Base-by-base conservation (phyloP, 2,797 vertebrate genomes). In the Rallus crepitans region DNA sequence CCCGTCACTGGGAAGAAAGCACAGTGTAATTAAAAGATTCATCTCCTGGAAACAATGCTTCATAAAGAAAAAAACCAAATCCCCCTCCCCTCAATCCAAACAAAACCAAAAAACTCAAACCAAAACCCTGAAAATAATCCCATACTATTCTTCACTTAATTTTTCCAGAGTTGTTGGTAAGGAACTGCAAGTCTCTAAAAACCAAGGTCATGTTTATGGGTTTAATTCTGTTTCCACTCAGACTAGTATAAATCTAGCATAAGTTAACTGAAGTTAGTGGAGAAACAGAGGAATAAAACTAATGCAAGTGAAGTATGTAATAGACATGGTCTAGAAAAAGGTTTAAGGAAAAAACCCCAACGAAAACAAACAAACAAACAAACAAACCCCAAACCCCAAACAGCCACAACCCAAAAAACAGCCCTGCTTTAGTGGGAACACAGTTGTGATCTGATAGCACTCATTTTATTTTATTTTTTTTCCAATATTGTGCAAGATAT, bases 31-130 rank as follows among this genome's bases (percentile, higher is more conserved):
- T 93, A 97, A 96, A 91, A 96, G 88, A 96, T 70, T 96, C 85
- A 96, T 96, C 87, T 96, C 83, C 63, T 96, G 61, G 66, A 97
- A 98, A 96, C 45, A 96, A 79, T 57, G 31, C 65, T 96, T 95
- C 77, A 95, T 91, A 96, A 37, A 37, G 37, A 37, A 37, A 37
- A 37, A 37, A 37, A 37, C 37, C 9, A 37, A 37, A 37, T 37
- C 37, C 37, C 37, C 37, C 37, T 37, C 37, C 37, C 37, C 37
- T 9, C 42, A 40, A 40, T 16, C 42, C 42, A 45, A 45, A 18
- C 42, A 45, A 39, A 39, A 39, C 39, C 39, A 39, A 45, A 45
- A 45, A 45, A 45, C 42, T 18, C 15, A 47, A 47, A 21, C 45
- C 19, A 20, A 47, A 88, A 30, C 5, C 71, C 30, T 59, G n/a